Evolutionary conservation across 2,113 vertebrate genomes (phyloP).

Genomic region (Oplegnathus fasciatus): DNA sequence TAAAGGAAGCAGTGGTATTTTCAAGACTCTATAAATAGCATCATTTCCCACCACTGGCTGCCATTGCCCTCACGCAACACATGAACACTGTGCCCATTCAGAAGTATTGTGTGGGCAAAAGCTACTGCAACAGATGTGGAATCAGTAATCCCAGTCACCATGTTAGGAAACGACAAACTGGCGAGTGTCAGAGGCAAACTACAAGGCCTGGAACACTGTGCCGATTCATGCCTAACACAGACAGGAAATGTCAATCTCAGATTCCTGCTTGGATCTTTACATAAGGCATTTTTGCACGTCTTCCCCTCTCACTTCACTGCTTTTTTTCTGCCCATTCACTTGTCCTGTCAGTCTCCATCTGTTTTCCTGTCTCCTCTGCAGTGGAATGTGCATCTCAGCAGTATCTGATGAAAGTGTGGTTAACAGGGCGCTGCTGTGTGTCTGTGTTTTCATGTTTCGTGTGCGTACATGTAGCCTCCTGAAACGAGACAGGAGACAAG

Average conservation of each 20-base stretch:
- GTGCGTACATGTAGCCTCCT: constrained; percentile 22
- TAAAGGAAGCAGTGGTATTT: constrained; percentile 71
- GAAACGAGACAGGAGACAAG: constrained; percentile 3
- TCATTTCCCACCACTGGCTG: constrained; percentile 63
- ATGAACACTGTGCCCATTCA: constrained; percentile 70
- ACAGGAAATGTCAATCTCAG: constrained; percentile 68
- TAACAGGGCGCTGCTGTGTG: constrained; percentile 52
- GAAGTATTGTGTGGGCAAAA: constrained; percentile 34
- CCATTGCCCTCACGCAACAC: constrained; percentile 44
- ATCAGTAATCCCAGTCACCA: constrained; percentile 37
- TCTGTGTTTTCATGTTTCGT: constrained; percentile 63
- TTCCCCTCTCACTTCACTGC: neutral
- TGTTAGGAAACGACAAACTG: constrained; percentile 53
- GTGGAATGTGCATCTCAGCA: constrained; percentile 78
- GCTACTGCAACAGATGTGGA: constrained; percentile 59
- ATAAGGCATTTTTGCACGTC: constrained; percentile 12
- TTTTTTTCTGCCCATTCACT: constrained; percentile 43
- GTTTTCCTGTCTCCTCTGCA: constrained; percentile 33
- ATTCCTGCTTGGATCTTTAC: constrained; percentile 19
- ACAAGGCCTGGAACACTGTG: constrained; percentile 39
- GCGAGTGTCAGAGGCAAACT: constrained; percentile 23
- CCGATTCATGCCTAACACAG: constrained; percentile 44
- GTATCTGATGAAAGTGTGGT: constrained; percentile 65
- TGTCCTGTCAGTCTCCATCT: constrained; percentile 57
- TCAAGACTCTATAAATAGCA: constrained; percentile 74